These are phyloP conservation scores for Drosophila percnosoma DNA, from an alignment of 2,888 invertebrate species.

Conservation along the genomic window DNA sequence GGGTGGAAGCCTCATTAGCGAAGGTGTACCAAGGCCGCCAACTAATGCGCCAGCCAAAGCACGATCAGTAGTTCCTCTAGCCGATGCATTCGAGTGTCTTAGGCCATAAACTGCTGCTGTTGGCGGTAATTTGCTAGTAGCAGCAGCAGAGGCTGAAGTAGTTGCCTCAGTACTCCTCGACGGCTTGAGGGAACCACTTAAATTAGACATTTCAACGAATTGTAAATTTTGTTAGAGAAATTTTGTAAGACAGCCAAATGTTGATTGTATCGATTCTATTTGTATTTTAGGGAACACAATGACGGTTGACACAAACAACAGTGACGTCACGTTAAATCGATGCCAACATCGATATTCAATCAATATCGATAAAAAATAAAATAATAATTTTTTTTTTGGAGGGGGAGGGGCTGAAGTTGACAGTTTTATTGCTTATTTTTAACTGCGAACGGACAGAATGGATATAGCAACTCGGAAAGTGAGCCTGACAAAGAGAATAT, in stretches of 20 bases:
- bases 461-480: neutral
- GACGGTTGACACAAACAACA: neutral
- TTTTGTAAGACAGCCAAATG: constrained; percentile 37
- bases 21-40: constrained; percentile 8
- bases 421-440: neutral
- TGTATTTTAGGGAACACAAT: constrained; percentile 10
- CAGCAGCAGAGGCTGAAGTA: neutral
- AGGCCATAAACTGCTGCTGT: neutral
- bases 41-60: constrained; percentile 31
- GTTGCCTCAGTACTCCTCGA: constrained; percentile 1
- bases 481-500: neutral
- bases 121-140: neutral
- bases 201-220: constrained; percentile 36
- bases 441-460: neutral
- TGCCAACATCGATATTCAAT: neutral
- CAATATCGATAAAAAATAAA: neutral
- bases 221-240: constrained; percentile 35
- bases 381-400: neutral
- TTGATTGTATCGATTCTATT: constrained; percentile 5
- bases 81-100: constrained; percentile 10
- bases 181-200: constrained; percentile 18
- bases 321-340: neutral
- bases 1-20: neutral
- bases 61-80: constrained; percentile 3
- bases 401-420: neutral